phyloP scores from a whole-genome alignment of 1,140 invertebrate genomes.

The Brachionus angularis region DNA sequence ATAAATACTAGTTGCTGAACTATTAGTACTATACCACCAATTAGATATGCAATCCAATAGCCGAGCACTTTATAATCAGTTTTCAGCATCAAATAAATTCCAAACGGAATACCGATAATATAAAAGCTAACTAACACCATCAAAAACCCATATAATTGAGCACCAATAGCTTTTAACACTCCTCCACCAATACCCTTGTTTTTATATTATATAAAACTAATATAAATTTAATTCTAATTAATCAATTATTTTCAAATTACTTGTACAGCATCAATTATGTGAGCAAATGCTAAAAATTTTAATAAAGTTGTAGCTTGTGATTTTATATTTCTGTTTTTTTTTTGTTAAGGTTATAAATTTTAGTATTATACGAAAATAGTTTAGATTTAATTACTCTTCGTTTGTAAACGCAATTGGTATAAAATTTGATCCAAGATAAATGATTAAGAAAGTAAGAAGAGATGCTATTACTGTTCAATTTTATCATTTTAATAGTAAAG shows the following conservation, averaged over 20 bases:
- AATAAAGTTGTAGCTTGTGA: not conserved
- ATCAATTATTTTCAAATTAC: not conserved
- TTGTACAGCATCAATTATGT: constrained; percentile 20
- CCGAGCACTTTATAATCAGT: constrained; percentile 3
- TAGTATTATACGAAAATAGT: too few species aligned
- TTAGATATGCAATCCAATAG: constrained; percentile 16
- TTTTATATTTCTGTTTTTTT: constrained; percentile 12
- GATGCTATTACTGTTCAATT: not conserved
- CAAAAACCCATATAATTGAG: constrained; percentile 20
- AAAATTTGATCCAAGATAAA: not conserved
- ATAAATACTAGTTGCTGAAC: not conserved
- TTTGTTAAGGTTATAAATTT: too few species aligned
- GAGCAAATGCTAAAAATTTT: constrained; percentile 21
- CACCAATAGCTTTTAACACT: constrained; percentile 20
- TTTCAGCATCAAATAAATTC: constrained; percentile 10
- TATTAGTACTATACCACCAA: constrained; percentile 10
- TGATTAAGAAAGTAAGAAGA: not conserved
- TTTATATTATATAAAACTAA: not conserved
- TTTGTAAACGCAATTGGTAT: constrained; percentile 15
- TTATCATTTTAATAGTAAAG: too few species aligned
- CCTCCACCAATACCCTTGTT: constrained; percentile 30
- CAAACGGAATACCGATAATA: constrained; percentile 8
- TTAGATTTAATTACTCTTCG: not conserved
- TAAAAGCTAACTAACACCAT: constrained; percentile 21
- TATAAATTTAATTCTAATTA: too few species aligned